Base-by-base conservation (phyloP, 2,797 vertebrate genomes). In the Rhyacichthys aspro region DNA sequence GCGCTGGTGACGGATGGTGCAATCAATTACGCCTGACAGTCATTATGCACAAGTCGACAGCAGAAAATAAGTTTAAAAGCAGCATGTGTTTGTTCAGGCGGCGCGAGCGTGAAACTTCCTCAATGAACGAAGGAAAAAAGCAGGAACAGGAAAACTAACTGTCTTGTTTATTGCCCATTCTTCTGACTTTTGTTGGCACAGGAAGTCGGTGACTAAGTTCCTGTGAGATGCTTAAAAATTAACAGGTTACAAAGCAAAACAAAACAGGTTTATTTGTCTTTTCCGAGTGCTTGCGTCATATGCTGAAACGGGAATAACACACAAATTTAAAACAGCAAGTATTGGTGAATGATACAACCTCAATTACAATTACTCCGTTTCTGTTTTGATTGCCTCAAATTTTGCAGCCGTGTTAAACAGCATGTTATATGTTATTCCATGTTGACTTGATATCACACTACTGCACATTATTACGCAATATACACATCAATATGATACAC, bases 21-120 rank as follows among this genome's bases (percentile, higher is more conserved):
- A 72, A 79, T 86, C 79, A 66, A 70, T 90, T 78, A 87, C 41
- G 54, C 42, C 43, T 77, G 77, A 83, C 75, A 72, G 81, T 70
- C 65, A 63, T 62, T 79, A 78, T 72, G 67, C 65, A 47, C 84
- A 65, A 48, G 80, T 85, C 79, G 82, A 42, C 67, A 78, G 63
- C 12, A 79, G 55, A 83, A 70, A 75, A 74, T 65, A 59, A 37
- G 55, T 67, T 52, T 43, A 43, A 78, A 63, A 43, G 55, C 48
- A 1, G 36, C 43, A 23, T 54, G 37, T 84, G 82, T 82, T 86
- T 81, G 50, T 69, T 82, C 79, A 83, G 78, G 53, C 64, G 38
- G 19, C 39, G 44, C 50, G 19, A 54, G 8, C 39, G 37, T 46
- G 69, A 64, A 70, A 76, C 45, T 79, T 64, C 72, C 67, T 65